These are phyloP conservation scores for Palaemon carinicauda DNA, from an alignment of 1,140 invertebrate genomes.

Conservation along the genomic window DNA sequence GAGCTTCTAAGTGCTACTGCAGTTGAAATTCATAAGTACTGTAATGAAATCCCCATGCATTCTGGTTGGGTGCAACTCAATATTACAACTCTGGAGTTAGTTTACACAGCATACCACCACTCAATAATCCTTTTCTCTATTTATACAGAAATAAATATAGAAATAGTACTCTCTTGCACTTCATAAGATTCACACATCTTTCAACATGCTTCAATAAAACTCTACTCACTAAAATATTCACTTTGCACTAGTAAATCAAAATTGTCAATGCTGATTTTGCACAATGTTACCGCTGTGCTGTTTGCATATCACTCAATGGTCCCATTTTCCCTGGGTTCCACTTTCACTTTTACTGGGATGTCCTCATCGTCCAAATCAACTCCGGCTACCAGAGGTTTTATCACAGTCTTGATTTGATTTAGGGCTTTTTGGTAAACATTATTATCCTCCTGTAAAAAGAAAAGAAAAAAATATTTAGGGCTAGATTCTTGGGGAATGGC, in stretches of 20 bases:
- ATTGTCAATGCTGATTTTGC: not conserved
- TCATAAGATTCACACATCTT: too few relatives aligned
- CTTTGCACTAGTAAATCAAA: not conserved
- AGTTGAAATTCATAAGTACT: too few relatives aligned
- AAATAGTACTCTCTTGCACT: too few relatives aligned
- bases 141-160: too few relatives aligned
- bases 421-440: conserved; percentile 52
- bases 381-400: conserved; percentile 52
- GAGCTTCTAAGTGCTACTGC: too few relatives aligned
- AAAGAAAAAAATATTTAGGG: not conserved
- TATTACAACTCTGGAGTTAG: too few relatives aligned
- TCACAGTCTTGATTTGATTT: conserved; percentile 54
- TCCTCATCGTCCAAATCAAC: conserved; percentile 55
- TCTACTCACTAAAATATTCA: not conserved
- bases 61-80: too few relatives aligned
- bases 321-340: conserved; percentile 28
- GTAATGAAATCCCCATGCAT: too few relatives aligned
- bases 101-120: too few relatives aligned
- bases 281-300: not conserved
- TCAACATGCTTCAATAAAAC: too few relatives aligned
- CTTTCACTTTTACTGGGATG: conserved; percentile 11
- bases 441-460: conserved; percentile 56
- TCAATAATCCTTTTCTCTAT: too few relatives aligned
- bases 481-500: too few relatives aligned
- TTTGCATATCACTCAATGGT: conserved; percentile 23